Percentiles rank a stretch among this genome's conserved stretches.
phyloP scores from a whole-genome alignment of 2,888 invertebrate genomes.

The Chymomyza procnemis region DNA sequence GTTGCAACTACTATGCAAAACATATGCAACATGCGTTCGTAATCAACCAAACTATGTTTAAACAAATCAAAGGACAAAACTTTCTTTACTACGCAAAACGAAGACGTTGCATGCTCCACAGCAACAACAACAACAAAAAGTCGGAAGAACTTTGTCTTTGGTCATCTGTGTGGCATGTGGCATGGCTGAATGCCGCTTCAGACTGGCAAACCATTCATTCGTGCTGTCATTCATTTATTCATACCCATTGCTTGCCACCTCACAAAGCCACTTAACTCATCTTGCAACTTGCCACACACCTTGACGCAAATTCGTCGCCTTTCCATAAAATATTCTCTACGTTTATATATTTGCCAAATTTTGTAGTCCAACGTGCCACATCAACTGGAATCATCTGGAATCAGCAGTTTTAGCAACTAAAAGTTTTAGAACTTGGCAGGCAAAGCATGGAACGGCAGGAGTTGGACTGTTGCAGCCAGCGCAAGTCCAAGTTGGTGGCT shows the following conservation, averaged over 20 bases:
- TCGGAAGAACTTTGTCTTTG: background rate
- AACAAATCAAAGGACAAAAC: background rate
- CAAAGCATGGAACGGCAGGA: background rate
- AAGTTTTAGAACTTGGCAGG: background rate
- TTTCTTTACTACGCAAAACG: background rate
- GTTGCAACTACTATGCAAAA: background rate
- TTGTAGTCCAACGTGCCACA: background rate
- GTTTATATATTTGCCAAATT: too few relatives aligned
- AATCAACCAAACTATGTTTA: constrained; percentile 2
- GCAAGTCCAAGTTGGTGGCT: background rate
- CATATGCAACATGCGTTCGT: constrained; percentile 1
- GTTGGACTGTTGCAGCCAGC: too few relatives aligned
- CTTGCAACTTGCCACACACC: background rate
- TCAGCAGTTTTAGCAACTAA: background rate
- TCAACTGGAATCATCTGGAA: background rate
- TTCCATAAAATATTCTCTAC: background rate
- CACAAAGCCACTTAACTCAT: background rate
- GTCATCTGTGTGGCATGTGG: background rate
- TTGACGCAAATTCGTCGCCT: background rate
- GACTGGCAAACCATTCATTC: background rate
- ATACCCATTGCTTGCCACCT: background rate
- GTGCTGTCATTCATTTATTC: constrained; percentile 1
- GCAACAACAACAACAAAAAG: background rate
- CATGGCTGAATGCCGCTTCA: background rate
- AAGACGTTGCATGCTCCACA: background rate